phyloP scores from a whole-genome alignment of 2,113 vertebrate genomes.

The Tenrec ecaudatus region DNA sequence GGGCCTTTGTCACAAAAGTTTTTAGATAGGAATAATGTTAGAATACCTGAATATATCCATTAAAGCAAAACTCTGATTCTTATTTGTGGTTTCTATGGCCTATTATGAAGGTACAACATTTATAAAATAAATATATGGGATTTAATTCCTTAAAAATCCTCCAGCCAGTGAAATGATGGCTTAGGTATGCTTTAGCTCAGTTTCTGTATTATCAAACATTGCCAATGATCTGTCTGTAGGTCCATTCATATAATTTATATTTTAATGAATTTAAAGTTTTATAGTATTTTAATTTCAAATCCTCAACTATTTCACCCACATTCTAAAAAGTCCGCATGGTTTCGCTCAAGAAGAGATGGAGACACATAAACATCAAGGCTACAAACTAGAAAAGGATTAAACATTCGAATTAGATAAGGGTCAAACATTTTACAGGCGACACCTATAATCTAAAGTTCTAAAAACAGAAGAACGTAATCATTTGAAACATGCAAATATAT shows the following conservation, averaged over 20 bases:
- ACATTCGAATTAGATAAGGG: background rate
- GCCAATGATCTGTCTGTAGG: background rate
- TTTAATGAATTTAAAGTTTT: background rate
- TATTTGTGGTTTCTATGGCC: background rate
- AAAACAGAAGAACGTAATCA: background rate
- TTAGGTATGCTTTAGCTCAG: background rate
- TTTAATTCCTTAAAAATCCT: background rate
- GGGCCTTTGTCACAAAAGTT: background rate
- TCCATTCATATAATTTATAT: background rate
- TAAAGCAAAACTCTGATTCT: constrained; percentile 11
- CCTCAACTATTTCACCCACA: background rate
- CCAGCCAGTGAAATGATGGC: background rate
- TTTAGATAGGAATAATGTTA: constrained; percentile 31
- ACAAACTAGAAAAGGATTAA: too few species aligned
- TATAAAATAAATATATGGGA: background rate
- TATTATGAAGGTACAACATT: background rate
- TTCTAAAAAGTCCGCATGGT: background rate
- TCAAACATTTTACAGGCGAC: background rate
- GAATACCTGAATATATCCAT: background rate
- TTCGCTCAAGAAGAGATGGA: background rate
- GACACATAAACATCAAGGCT: background rate
- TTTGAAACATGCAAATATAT: background rate
- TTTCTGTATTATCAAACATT: background rate
- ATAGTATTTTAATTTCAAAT: constrained; percentile 28
- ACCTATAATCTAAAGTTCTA: background rate